Conservation (phyloP, 1,140 invertebrate species). For the Idris sp. region DNA sequence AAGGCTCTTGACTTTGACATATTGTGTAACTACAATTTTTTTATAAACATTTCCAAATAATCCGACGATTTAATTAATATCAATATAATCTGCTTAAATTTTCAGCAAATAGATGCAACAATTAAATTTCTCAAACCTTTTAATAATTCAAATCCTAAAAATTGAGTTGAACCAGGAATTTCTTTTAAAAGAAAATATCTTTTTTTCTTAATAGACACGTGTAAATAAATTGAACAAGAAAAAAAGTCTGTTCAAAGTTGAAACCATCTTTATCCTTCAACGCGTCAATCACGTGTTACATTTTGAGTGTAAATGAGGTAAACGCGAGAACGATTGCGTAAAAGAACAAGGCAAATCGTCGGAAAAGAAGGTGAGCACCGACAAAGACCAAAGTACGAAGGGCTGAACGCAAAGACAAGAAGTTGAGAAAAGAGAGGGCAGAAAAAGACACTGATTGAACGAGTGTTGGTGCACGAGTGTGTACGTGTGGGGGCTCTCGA, state of each 20-base stretch:
- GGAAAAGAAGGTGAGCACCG: conserved; percentile 35
- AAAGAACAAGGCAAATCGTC: conserved; percentile 43
- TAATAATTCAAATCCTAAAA: too few species aligned
- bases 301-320: conserved; percentile 57
- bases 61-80: too few species aligned
- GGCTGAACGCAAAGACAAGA: conserved; percentile 40
- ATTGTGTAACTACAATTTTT: too few species aligned
- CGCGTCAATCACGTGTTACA: conserved; percentile 59
- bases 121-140: too few species aligned
- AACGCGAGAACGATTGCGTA: conserved; percentile 55
- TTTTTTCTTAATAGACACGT: too few species aligned
- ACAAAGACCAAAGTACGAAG: conserved; percentile 39
- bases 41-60: too few species aligned
- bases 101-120: too few species aligned
- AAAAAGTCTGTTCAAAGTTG: conserved; percentile 12
- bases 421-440: conserved; percentile 15
- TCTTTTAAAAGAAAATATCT: too few species aligned
- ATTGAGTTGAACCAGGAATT: too few species aligned
- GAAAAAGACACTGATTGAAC: conserved; percentile 16
- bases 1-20: too few species aligned
- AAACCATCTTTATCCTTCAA: conserved; percentile 43
- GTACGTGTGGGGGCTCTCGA: conserved; percentile 11
- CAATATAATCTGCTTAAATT: too few species aligned
- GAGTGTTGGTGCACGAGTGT: not conserved
- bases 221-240: not conserved